These are phyloP conservation scores for Pocillopora verrucosa DNA, from an alignment of 64 coral and sea anemone species.

Conservation along the genomic window DNA sequence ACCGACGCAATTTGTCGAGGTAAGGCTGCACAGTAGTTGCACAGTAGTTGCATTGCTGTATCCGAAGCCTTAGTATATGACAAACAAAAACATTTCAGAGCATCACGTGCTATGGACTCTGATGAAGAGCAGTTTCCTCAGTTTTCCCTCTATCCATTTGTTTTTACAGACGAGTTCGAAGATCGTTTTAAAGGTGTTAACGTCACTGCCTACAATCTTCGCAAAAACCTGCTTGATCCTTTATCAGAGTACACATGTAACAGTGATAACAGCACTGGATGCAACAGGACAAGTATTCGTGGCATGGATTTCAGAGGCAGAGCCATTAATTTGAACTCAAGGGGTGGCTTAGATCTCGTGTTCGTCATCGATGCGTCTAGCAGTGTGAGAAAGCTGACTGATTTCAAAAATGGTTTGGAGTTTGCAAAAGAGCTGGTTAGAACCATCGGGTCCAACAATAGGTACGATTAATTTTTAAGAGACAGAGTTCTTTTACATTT, in stretches of 20 bases:
- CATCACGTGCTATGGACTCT: too few relatives aligned
- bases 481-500: too few relatives aligned
- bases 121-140: not conserved
- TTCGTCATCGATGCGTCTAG: conserved; percentile 84
- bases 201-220: conserved; percentile 51
- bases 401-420: conserved; percentile 50
- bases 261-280: conserved; percentile 43
- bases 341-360: conserved; percentile 68
- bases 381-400: conserved; percentile 41
- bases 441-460: conserved; percentile 39
- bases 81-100: not conserved
- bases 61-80: not conserved
- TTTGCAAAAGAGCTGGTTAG: conserved; percentile 65
- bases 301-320: conserved; percentile 46
- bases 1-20: conserved; percentile 66
- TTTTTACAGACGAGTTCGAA: conserved; percentile 59
- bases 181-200: conserved; percentile 37
- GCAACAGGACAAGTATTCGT: conserved; percentile 4
- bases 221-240: conserved; percentile 56
- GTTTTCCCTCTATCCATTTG: not conserved
- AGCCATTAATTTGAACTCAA: conserved; percentile 37
- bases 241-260: conserved; percentile 75
- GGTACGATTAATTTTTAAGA: conserved; percentile 14
- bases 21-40: not conserved
- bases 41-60: too few relatives aligned